These are phyloP conservation scores for Tokudaia muenninki DNA, from an alignment of 2,797 vertebrate species.

Conservation along the genomic window DNA sequence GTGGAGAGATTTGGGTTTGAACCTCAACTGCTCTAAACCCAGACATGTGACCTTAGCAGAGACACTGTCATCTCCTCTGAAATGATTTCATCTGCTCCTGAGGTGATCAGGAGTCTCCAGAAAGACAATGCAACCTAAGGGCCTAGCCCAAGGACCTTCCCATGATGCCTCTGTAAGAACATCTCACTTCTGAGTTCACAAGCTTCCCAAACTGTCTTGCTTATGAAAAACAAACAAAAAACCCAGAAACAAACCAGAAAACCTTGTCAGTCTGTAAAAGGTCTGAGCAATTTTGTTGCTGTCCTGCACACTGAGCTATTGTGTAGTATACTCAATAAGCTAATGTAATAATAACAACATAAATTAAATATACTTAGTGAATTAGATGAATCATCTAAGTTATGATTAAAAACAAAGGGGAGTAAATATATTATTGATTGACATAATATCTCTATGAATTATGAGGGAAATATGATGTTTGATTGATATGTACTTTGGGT, in stretches of 20 bases:
- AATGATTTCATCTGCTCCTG: neutral
- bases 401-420: neutral
- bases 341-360: neutral
- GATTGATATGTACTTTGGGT: neutral
- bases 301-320: neutral
- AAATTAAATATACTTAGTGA: neutral
- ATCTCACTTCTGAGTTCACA: neutral
- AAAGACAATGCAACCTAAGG: neutral
- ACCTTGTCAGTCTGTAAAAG: neutral
- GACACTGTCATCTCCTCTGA: neutral
- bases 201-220: neutral
- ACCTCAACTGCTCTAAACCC: neutral
- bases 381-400: neutral
- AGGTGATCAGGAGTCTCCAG: neutral
- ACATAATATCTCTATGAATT: neutral
- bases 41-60: neutral
- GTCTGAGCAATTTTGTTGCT: neutral
- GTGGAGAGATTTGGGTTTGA: neutral
- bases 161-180: neutral
- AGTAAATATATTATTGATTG: neutral
- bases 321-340: neutral
- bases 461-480: neutral
- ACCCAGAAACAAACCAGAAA: neutral
- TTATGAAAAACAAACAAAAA: conserved; percentile 19
- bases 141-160: neutral